phyloP scores from a whole-genome alignment of 2,888 invertebrate species.

The Spialia ferax region DNA sequence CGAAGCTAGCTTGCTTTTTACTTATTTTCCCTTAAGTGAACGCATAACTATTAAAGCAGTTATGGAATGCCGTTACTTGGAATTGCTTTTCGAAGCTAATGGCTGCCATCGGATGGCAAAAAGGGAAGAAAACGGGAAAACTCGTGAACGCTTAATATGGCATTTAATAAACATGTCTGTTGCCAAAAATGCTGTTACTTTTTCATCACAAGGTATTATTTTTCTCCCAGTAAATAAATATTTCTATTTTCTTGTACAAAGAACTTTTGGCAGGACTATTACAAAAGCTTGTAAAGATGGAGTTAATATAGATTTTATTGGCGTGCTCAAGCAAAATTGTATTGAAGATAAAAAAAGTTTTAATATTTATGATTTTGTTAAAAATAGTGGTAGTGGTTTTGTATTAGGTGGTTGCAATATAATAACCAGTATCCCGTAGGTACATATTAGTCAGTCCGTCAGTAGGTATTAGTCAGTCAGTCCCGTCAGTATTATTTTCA shows the following conservation, averaged over 20 bases:
- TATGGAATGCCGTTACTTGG: constrained; percentile 32
- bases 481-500: too few species aligned
- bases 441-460: too few species aligned
- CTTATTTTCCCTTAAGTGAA: constrained; percentile 32
- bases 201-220: not conserved
- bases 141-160: not conserved
- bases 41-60: constrained; percentile 29
- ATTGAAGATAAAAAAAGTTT: too few species aligned
- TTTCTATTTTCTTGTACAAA: not conserved
- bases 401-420: too few species aligned
- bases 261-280: not conserved
- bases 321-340: not conserved
- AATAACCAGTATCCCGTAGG: too few species aligned
- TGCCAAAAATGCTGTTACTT: not conserved
- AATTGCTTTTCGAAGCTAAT: constrained; percentile 39
- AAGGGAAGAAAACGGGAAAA: not conserved
- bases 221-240: not conserved
- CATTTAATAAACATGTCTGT: not conserved
- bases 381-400: too few species aligned
- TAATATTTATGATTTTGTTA: too few species aligned
- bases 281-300: not conserved
- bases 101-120: constrained; percentile 16
- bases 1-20: constrained; percentile 23
- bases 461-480: too few species aligned
- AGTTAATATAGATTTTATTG: not conserved